Conservation (phyloP, 2,797 vertebrate species). For the Periophthalmus magnuspinnatus region DNA sequence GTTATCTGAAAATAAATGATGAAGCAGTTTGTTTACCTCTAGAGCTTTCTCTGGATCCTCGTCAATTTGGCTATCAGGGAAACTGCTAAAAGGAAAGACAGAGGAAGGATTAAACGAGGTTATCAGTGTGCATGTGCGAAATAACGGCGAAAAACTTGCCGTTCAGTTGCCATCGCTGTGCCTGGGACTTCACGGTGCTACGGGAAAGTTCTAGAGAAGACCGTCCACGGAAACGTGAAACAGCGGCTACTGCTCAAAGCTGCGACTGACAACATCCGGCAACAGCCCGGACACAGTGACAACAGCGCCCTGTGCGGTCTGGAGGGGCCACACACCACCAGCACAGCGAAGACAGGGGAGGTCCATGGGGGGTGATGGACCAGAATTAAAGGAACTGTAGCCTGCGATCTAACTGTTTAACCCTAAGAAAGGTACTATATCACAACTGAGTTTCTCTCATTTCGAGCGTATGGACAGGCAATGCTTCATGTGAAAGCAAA, state of each 20-base stretch:
- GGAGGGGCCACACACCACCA: constrained; percentile 38
- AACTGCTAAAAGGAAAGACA: constrained; percentile 65
- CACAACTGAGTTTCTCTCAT: no score
- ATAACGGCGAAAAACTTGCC: constrained; percentile 41
- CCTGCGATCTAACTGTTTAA: no score
- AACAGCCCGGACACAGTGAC: no score
- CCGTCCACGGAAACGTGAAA: constrained; percentile 47
- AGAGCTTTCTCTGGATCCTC: constrained; percentile 78
- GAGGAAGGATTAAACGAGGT: constrained; percentile 12
- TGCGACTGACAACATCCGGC: constrained; percentile 58
- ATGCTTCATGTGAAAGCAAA: no score
- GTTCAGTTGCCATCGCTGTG: constrained; percentile 71
- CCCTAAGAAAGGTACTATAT: no score
- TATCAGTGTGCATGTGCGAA: background rate
- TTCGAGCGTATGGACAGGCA: no score
- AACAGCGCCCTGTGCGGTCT: constrained; percentile 12
- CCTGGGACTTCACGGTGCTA: constrained; percentile 1
- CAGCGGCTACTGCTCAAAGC: constrained; percentile 10
- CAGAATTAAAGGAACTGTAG: no score
- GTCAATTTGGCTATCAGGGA: constrained; percentile 79
- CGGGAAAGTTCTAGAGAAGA: constrained; percentile 74
- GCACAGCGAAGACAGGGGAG: no score
- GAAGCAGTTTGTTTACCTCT: constrained; percentile 70
- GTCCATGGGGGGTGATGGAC: no score
- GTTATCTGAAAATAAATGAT: background rate